These are phyloP conservation scores for Hypomecis punctinalis DNA, from an alignment of 2,888 invertebrate genomes.

Conservation along the genomic window DNA sequence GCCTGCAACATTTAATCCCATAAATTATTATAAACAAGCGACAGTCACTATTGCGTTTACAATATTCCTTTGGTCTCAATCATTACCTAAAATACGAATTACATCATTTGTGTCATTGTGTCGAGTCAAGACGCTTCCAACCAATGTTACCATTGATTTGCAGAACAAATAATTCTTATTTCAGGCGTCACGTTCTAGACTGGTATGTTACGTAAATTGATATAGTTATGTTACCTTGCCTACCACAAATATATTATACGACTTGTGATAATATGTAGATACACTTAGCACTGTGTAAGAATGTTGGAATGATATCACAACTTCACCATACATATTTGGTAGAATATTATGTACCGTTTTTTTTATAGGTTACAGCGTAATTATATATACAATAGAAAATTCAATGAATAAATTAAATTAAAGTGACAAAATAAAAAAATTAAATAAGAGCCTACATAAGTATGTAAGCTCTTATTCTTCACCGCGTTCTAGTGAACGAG, in stretches of 20 bases:
- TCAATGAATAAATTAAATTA: too few relatives aligned
- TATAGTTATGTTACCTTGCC: conserved; percentile 13
- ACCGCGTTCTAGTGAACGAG: too few relatives aligned
- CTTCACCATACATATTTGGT: too few relatives aligned
- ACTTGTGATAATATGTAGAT: not conserved
- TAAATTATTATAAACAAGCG: too few relatives aligned
- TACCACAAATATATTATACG: conserved; percentile 1
- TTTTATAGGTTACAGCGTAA: too few relatives aligned
- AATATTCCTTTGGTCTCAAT: not conserved
- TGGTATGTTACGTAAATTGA: conserved; percentile 25
- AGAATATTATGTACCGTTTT: too few relatives aligned
- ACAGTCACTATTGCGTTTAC: not conserved
- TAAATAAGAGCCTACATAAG: too few relatives aligned
- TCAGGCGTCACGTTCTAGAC: conserved; percentile 34
- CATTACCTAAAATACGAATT: conserved; percentile 5
- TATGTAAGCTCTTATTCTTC: too few relatives aligned
- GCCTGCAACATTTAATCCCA: too few relatives aligned
- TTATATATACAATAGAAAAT: too few relatives aligned
- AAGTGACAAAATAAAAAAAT: too few relatives aligned
- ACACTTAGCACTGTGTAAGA: not conserved
- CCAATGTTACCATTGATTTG: conserved; percentile 39
- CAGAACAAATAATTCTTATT: conserved; percentile 44
- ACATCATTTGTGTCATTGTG: conserved; percentile 14
- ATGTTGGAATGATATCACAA: too few relatives aligned
- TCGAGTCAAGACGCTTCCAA: conserved; percentile 1